These are phyloP conservation scores for Lophura nycthemera DNA, from an alignment of 2,113 vertebrate genomes.

Conservation along the genomic window DNA sequence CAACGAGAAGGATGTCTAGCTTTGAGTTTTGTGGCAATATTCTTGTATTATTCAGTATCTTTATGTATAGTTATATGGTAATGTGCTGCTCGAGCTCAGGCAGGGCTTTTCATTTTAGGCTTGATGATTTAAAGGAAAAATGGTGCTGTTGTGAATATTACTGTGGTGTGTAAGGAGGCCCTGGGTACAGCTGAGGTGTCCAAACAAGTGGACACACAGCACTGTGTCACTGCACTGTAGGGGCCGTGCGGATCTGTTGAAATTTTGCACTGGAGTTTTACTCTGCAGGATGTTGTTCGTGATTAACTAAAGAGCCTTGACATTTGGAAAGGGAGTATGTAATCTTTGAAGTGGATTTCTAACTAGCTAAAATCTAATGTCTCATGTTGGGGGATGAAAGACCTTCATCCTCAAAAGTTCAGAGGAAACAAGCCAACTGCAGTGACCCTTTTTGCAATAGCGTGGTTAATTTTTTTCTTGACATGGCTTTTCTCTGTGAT, in stretches of 20 bases:
- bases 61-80: not conserved
- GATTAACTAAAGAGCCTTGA: slow-evolving; percentile 58
- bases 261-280: slow-evolving; percentile 19
- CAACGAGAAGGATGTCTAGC: not conserved
- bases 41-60: not conserved
- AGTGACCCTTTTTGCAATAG: slow-evolving; percentile 22
- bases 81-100: not conserved
- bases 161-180: not conserved
- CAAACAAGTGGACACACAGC: not conserved
- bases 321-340: slow-evolving; percentile 45
- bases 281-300: slow-evolving; percentile 10
- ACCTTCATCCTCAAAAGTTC: slow-evolving; percentile 41
- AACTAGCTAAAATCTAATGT: slow-evolving; percentile 22
- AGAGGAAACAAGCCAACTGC: slow-evolving; percentile 17
- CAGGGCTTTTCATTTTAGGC: not conserved
- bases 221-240: not conserved
- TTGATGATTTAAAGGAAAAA: not conserved
- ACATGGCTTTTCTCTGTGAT: not conserved
- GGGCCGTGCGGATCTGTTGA: not conserved
- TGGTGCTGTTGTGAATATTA: not conserved
- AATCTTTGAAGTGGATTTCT: slow-evolving; percentile 48
- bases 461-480: slow-evolving; percentile 47
- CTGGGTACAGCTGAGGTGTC: not conserved
- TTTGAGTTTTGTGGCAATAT: not conserved
- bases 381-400: not conserved